A percentile compares a stretch with the other conserved stretches of the same genome.
These are phyloP conservation scores for Leistus spinibarbis DNA, from an alignment of 2,888 invertebrate species.

Conservation along the genomic window DNA sequence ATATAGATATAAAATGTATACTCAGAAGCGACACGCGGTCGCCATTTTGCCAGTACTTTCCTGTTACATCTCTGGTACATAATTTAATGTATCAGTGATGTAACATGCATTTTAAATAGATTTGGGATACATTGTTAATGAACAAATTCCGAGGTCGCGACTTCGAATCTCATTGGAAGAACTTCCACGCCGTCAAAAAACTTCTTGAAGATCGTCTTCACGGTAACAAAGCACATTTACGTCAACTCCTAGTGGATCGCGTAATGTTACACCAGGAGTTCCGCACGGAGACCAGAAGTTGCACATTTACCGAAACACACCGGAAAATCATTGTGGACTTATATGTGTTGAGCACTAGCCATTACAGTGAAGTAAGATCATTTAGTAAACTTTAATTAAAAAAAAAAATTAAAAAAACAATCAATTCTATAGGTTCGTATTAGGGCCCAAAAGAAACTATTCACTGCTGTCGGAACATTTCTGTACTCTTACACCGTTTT, in stretches of 20 bases:
- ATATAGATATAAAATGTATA: constrained; percentile 11
- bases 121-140: constrained; percentile 69
- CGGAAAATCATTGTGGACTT: constrained; percentile 66
- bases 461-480: constrained; percentile 67
- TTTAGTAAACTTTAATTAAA: constrained; percentile 21
- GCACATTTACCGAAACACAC: constrained; percentile 66
- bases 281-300: constrained; percentile 56
- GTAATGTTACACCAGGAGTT: constrained; percentile 70
- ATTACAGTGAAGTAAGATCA: constrained; percentile 72
- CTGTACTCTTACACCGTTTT: constrained; percentile 74
- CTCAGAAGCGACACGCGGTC: too few relatives aligned
- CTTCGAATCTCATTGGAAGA: constrained; percentile 70
- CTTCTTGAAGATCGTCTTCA: constrained; percentile 68
- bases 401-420: too few relatives aligned
- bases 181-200: constrained; percentile 67
- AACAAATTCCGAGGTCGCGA: constrained; percentile 62
- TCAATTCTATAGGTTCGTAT: constrained; percentile 62
- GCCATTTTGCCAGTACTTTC: too few relatives aligned
- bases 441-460: constrained; percentile 70
- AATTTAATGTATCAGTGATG: constrained; percentile 20
- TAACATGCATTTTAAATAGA: constrained; percentile 57
- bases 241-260: constrained; percentile 70
- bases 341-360: constrained; percentile 66
- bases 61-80: too few relatives aligned
- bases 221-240: constrained; percentile 64